These are phyloP conservation scores for Platichthys stellatus DNA, from an alignment of 2,113 vertebrate genomes.

Conservation along the genomic window DNA sequence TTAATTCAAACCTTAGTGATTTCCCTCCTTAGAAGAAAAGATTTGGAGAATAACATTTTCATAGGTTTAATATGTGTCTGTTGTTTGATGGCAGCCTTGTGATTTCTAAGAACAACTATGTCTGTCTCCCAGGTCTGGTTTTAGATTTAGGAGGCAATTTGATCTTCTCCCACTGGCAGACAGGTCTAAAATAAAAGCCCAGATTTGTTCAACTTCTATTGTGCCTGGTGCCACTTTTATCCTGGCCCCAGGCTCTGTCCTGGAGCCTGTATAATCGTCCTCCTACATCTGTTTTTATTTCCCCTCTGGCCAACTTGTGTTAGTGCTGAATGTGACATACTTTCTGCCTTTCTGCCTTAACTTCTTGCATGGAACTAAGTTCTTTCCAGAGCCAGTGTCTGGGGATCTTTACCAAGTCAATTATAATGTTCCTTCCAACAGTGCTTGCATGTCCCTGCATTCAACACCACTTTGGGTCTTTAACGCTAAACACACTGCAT, in stretches of 20 bases:
- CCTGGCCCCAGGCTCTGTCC: slow-evolving; percentile 30
- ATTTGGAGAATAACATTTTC: slow-evolving; percentile 13
- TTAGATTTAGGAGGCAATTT: slow-evolving; percentile 17
- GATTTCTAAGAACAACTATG: neutral
- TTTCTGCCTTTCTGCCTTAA: slow-evolving; percentile 22
- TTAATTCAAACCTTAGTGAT: neutral
- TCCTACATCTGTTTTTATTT: slow-evolving; percentile 56
- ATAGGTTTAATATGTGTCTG: slow-evolving; percentile 4
- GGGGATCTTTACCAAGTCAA: neutral
- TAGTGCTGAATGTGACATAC: slow-evolving; percentile 1
- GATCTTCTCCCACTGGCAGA: slow-evolving; percentile 3
- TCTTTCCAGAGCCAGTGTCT: neutral
- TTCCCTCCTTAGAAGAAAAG: slow-evolving; percentile 9
- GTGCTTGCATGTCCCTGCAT: neutral
- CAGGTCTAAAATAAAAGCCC: slow-evolving; percentile 12
- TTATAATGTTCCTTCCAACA: slow-evolving; percentile 9
- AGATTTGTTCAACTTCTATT: slow-evolving; percentile 33
- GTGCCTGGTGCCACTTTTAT: slow-evolving; percentile 45
- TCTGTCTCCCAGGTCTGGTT: slow-evolving; percentile 12
- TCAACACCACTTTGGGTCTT: neutral
- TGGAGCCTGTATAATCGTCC: slow-evolving; percentile 15
- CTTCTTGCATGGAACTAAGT: slow-evolving; percentile 25
- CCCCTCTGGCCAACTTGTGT: neutral
- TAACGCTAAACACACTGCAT: neutral
- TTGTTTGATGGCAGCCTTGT: slow-evolving; percentile 17